Evolutionary conservation across 2,797 vertebrate genomes (phyloP), one percentile per base, ranked within the genome.

Genomic region (Morus bassanus): DNA sequence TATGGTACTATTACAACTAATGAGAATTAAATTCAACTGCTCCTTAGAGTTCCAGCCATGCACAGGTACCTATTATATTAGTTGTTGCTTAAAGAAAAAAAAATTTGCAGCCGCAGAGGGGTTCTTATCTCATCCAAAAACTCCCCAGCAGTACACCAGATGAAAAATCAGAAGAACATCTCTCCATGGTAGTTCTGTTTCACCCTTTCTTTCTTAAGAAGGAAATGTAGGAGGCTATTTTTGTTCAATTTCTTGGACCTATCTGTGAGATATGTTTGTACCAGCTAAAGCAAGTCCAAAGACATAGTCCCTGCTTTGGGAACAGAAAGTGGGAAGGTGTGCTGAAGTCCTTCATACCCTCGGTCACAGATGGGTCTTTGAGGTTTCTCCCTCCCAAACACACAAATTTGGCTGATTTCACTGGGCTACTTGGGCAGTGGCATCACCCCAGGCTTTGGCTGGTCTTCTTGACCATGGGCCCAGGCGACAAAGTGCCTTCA

Each of bases 261-360:
- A 0, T 18, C 87, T 21, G 24, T 2, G 9, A 43, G 57, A 23
- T 30, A 3, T 0, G 0, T 24, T 78, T 37, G 35, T n/a, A 70
- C 3, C 31, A 25, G 69, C 17, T 18, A 18, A 22, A 75, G 53
- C 30, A 23, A 57, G 35, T 37, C 60, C 72, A 5, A 39, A 75
- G 48, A 3, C 16, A 3, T 27, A 2, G 1, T 37, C 24, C 18
- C 60, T 23, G 68, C 22, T 22, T 25, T 2, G 45, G 61, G 59
- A 63, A 10, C 33, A 63, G 87, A 28, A 27, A 6, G 8, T 6
- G 45, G 46, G 48, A 25, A 65, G 39, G 23, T 41, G 45, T n/a
- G 35, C 18, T 14, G 11, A 30, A 51, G 67, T 28, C 31, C 41
- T 48, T 23, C 14, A 1, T 2, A 19, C n/a, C 10, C 45, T 30